Percentiles rank a stretch among this genome's conserved stretches.
phyloP scores from a whole-genome alignment of 2,113 vertebrate genomes.

The Glaucomys volans region DNA sequence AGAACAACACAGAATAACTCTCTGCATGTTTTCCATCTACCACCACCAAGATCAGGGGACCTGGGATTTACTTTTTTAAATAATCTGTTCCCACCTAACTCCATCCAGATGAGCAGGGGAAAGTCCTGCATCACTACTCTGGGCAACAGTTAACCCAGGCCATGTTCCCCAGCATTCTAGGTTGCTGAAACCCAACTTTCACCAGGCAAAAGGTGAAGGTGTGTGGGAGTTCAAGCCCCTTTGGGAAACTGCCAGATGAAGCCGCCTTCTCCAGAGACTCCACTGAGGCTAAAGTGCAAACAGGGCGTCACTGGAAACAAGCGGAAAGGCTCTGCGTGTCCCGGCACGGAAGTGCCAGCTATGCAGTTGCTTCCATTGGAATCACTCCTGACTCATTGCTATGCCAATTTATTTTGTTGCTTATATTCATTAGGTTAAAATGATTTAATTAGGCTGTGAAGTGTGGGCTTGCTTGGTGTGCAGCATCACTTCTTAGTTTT shows the following conservation, averaged over 20 bases:
- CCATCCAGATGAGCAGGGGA: constrained; percentile 2
- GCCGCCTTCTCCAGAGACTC: not conserved
- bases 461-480: not conserved
- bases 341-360: not conserved
- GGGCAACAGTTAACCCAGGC: not conserved
- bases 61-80: not conserved
- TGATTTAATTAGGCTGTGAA: constrained; percentile 65
- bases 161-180: not conserved
- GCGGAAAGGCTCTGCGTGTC: not conserved
- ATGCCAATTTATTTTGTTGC: constrained; percentile 47
- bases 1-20: constrained; percentile 47
- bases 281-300: constrained; percentile 14
- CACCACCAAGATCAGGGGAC: constrained; percentile 39
- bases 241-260: not conserved
- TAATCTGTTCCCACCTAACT: constrained; percentile 13
- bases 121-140: not conserved
- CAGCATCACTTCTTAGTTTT: not conserved
- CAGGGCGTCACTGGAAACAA: not conserved
- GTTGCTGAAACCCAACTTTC: constrained; percentile 6
- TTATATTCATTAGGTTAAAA: constrained; percentile 73
- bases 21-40: constrained; percentile 45
- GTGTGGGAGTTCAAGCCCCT: not conserved
- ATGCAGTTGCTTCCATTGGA: not conserved
- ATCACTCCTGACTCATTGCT: constrained; percentile 62
- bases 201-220: constrained; percentile 56